A percentile compares a stretch with the other conserved stretches of the same genome.
Evolutionary conservation across 2,797 vertebrate genomes (phyloP).

Genomic region (Meriones psammophilus): DNA sequence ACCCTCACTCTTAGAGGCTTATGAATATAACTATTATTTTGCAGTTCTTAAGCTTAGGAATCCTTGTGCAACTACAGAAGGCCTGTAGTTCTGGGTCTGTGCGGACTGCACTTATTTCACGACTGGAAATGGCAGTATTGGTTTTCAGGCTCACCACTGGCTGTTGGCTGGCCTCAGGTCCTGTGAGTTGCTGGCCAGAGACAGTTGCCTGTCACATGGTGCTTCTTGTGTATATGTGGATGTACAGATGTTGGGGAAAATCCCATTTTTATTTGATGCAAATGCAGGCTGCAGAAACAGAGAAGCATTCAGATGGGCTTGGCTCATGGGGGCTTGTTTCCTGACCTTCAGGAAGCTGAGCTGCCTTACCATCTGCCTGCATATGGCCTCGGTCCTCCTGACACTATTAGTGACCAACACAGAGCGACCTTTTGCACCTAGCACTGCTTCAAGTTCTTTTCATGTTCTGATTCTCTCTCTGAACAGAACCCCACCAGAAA

Average conservation of each 20-base stretch:
- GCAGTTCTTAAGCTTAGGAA: background rate
- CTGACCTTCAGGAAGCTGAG: background rate
- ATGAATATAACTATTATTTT: background rate
- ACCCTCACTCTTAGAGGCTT: background rate
- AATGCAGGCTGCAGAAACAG: background rate
- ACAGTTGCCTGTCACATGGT: background rate
- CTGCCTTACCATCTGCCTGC: background rate
- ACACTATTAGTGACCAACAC: background rate
- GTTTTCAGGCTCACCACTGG: background rate
- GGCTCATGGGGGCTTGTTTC: background rate
- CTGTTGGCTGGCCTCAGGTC: background rate
- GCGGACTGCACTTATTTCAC: background rate
- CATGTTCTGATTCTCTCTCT: background rate
- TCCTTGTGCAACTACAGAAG: background rate
- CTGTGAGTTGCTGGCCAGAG: background rate
- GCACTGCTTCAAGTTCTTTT: background rate
- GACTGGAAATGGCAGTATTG: background rate
- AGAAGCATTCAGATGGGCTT: background rate
- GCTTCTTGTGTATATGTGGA: background rate
- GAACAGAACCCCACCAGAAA: background rate
- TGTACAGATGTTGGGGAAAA: background rate
- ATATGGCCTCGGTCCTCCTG: background rate
- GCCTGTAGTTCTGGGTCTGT: background rate
- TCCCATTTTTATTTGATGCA: background rate
- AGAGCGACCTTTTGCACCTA: background rate